Evolutionary conservation across 2,797 vertebrate species (phyloP), one percentile per base, ranked within the genome.

Genomic region (Sarcoramphus papa): DNA sequence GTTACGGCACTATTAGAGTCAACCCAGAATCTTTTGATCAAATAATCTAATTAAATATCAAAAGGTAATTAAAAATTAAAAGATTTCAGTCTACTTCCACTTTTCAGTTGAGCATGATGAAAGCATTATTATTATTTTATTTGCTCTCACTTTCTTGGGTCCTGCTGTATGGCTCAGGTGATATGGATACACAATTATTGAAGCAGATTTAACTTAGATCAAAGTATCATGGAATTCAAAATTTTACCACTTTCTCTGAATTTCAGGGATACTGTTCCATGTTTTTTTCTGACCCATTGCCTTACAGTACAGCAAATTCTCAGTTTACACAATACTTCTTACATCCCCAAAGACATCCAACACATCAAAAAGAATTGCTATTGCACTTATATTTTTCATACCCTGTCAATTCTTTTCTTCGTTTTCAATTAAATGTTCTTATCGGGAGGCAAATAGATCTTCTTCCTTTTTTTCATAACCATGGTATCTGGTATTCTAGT

Each of bases 21-120:
- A 94, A 68, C 28, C 18, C n/a, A 83, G 85, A 94, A 64, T 83
- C 92, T 92, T 97, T 96, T 96, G 91, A 97, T 97, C 89, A 95
- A 95, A 85, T 94, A 93, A 87, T 92, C 40, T 92, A 90, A 92
- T 88, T 93, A 94, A 96, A 97, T 95, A 94, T 96, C 95, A 95
- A 97, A 96, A 94, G 87, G 78, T 53, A 95, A 95, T 90, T 94
- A 92, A 97, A 96, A 93, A 78, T 81, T 17, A 94, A 93, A 91
- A 88, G 1, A 78, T 59, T 93, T 92, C 54, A 24, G 45, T 64
- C 90, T 90, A 72, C 8, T 65, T 95, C 40, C 22, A 83, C 37
- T 70, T 82, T 92, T 85, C 30, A 92, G 57, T 78, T 78, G 80
- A 88, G 47, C 22, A 80, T 81, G 91, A 97, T 95, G 89, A 97